Percentiles rank a stretch among this genome's conserved stretches.
Evolutionary conservation across 2,888 invertebrate species (phyloP).

Genomic region (Meiosimyza platycephala): DNA sequence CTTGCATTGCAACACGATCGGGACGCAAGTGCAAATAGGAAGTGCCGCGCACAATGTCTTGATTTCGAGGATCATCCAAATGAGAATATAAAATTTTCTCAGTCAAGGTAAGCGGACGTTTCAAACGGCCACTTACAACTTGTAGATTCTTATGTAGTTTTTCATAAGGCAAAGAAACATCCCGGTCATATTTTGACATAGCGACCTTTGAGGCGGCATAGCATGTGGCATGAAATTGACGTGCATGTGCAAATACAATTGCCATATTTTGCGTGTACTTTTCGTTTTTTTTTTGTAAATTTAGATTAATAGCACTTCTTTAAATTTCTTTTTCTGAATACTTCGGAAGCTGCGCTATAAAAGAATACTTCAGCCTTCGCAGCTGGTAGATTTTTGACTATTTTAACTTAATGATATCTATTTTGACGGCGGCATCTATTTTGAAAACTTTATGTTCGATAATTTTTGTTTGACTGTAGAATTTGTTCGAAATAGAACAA

Average conservation of each 20-base stretch:
- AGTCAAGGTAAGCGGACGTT: constrained; percentile 93
- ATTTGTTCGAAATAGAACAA: no score
- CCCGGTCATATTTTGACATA: constrained; percentile 92
- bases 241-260: constrained; percentile 69
- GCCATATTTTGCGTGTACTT: no score
- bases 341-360: no score
- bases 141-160: constrained; percentile 82
- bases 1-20: constrained; percentile 99
- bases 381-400: no score
- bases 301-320: no score
- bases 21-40: constrained; percentile 95
- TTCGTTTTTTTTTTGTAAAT: no score
- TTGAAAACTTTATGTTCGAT: no score
- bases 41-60: constrained; percentile 91
- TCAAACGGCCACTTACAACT: constrained; percentile 86
- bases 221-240: constrained; percentile 86
- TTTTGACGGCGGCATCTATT: no score
- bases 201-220: constrained; percentile 86
- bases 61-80: constrained; percentile 90
- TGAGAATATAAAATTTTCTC: constrained; percentile 99
- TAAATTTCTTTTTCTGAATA: no score
- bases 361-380: no score
- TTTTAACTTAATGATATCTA: no score
- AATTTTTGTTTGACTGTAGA: no score
- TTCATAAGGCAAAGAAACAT: constrained; percentile 84